Base-by-base conservation (phyloP, 2,888 invertebrate species). In the Hecatera dysodea region DNA sequence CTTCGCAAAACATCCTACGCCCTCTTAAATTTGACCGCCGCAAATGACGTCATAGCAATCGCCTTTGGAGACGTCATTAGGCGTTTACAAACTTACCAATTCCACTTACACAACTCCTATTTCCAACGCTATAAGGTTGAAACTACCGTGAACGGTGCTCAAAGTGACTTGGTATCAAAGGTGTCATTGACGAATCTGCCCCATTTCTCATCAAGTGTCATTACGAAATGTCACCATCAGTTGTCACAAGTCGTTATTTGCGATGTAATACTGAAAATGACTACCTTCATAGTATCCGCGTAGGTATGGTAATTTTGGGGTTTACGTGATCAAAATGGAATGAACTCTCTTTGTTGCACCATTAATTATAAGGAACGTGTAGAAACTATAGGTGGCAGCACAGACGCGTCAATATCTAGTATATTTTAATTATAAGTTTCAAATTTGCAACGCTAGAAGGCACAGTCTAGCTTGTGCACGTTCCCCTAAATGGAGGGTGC, bases 121-220 rank as follows among this genome's bases (percentile, higher is more conserved):
- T 11, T 0, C 0, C 0, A 0, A 1, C 0, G 0, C 0, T 0
- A 27, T 78, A 88, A 67, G 53, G 81, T 67, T 52, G 29, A 75
- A 19, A 53, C 76, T 73, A 4, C 27, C 15, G 2, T 75, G 62
- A 3, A 9, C 7, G 2, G 5, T 24, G 9, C 8, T 8, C 2
- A 27, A 19, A 2, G 2, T 64, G 70, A 56, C 1, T 70, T 69
- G 48, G 63, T 46, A 15, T 1, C 1, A 9, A 39, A 63, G 59
- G 60, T 85, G 91, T 90, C 91, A 90, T 90, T 91, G 91, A 91
- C 80, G 86, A 84, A 91, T 91, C 79, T 86, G 75, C 68, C 78
- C 74, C 89, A 89, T 91, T 90, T 89, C 85, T 91, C 89, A 90
- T 87, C 76, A 86, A 87, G 87, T 74, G 82, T 82, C 82, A 86